Percentiles rank a stretch among this genome's conserved stretches.
Evolutionary conservation across 2,797 vertebrate genomes (phyloP).

Genomic region (Simalia tracyae): DNA sequence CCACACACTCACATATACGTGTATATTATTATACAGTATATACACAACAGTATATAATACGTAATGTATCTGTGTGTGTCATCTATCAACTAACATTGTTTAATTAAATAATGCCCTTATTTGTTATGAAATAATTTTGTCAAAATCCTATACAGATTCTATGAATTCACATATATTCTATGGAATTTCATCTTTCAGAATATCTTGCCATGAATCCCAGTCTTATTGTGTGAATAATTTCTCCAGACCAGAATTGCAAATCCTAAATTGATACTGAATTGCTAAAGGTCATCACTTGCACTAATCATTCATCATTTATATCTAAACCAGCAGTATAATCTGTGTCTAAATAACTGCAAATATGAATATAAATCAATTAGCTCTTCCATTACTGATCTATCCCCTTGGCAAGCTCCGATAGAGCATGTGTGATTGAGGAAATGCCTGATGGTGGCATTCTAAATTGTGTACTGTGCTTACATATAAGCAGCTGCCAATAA

Average conservation of each 20-base stretch:
- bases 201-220: too few species aligned
- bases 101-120: neutral
- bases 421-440: slow-evolving; percentile 58
- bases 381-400: slow-evolving; percentile 53
- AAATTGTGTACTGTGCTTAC: neutral
- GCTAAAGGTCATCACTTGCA: neutral
- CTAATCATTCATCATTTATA: neutral
- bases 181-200: too few species aligned
- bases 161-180: too few species aligned
- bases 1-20: too few species aligned
- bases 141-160: too few species aligned
- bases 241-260: neutral
- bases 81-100: neutral
- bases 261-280: neutral
- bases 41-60: too few species aligned
- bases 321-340: neutral
- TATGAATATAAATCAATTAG: slow-evolving; percentile 51
- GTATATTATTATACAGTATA: too few species aligned
- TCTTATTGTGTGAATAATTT: too few species aligned
- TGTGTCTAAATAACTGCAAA: neutral
- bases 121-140: too few species aligned
- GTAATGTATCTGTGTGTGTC: too few species aligned
- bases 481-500: neutral
- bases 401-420: slow-evolving; percentile 46
- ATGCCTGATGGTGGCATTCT: slow-evolving; percentile 41